Base-by-base conservation (phyloP, 2,113 vertebrate species). In the Syngnathus floridae region DNA sequence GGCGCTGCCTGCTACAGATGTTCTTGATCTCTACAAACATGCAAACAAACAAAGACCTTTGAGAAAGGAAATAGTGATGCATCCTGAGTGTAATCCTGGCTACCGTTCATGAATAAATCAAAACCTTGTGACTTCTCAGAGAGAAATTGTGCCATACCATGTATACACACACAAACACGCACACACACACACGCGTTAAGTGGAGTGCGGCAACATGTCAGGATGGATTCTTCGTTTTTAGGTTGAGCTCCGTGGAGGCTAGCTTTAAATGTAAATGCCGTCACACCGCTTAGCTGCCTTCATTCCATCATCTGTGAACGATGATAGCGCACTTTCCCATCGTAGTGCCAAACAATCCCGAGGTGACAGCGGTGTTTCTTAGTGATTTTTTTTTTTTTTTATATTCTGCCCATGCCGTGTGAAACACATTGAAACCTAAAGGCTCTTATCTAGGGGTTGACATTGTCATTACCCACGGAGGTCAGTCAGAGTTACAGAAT, bases 81-180 rank as follows among this genome's bases (percentile, higher is more conserved):
- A 11, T 21, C 64, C 75, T 73, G 64, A 70, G 69, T 61, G 61
- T 65, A 64, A 74, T 70, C 67, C 19, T 75, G 64, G 79, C 75
- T 79, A 76, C 65, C 37, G 64, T 77, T 74, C 48, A 83, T 87
- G 79, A 82, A 88, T 87, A 79, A 82, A 85, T 84, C 65, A 84
- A 59, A 64, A 64, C 19, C 70, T 76, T 70, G 46, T 70, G 70
- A 73, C 66, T 77, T 79, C 64, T 70, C 59, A 73, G 56, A 61
- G 60, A 71, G 62, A 58, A 49, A 68, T 71, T 58, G 62, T 3
- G 4, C 62, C 64, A 67, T 19, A 59, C 17, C 31, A 17, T 21
- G 43, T 36, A 48, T 67, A 62, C 62, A 26, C 54, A 62, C n/a
- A 38, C 22, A 11, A 40, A 38, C 43, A 22, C 21, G 10, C 54